Evolutionary conservation across 1,140 invertebrate species (phyloP).

Genomic region (Drosophila funebris): DNA sequence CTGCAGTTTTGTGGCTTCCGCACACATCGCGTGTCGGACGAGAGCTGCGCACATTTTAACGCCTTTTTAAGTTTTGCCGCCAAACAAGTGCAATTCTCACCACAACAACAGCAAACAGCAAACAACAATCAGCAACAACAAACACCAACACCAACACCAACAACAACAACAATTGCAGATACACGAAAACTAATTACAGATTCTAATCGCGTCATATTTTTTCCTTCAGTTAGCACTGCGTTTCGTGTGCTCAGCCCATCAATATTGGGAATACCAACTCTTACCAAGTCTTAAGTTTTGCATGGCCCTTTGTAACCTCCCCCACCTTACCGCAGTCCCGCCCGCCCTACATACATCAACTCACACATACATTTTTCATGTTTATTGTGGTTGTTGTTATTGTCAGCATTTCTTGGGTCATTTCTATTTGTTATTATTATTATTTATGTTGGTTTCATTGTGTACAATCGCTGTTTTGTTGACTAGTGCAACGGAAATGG

Average conservation of each 20-base stretch:
- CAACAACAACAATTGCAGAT: conserved; percentile 75
- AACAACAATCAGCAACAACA: conserved; percentile 30
- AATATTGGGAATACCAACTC: conserved; percentile 57
- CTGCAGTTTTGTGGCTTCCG: conserved; percentile 45
- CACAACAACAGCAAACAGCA: conserved; percentile 29
- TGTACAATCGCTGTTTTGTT: conserved; percentile 56
- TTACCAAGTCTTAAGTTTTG: conserved; percentile 38
- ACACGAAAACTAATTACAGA: conserved; percentile 83
- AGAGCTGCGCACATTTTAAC: conserved; percentile 77
- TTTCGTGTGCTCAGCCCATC: conserved; percentile 74
- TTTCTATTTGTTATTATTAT: conserved; percentile 38
- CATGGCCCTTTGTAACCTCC: conserved; percentile 39
- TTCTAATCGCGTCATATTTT: conserved; percentile 82
- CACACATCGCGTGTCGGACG: conserved; percentile 70
- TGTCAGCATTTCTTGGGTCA: conserved; percentile 17
- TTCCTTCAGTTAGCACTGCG: conserved; percentile 39
- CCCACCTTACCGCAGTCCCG: background rate
- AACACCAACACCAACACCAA: conserved; percentile 31
- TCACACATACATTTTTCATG: conserved; percentile 50
- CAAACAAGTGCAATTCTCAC: conserved; percentile 79
- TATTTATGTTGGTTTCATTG: conserved; percentile 35
- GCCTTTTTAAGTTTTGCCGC: conserved; percentile 80
- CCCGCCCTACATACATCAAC: background rate
- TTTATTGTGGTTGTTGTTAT: conserved; percentile 37
- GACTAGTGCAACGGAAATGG: conserved; percentile 75